These are phyloP conservation scores for Xiphorhynchus erythropygius DNA, from an alignment of 2,797 vertebrate genomes.

Conservation along the genomic window DNA sequence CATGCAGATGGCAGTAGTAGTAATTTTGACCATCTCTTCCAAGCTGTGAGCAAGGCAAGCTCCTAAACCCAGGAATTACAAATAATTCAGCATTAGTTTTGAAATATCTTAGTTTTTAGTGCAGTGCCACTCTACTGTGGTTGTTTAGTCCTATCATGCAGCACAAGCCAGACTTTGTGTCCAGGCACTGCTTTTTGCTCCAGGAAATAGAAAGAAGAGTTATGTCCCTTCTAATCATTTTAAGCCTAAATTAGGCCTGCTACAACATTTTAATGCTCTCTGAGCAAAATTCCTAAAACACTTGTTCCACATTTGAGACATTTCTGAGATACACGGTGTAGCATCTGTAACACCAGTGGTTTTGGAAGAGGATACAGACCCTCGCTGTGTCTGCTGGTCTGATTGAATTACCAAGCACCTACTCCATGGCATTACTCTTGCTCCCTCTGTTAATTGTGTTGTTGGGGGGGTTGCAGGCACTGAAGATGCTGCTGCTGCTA, in stretches of 20 bases:
- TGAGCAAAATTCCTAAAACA: neutral
- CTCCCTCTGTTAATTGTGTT: neutral
- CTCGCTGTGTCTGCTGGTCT: neutral
- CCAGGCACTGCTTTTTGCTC: neutral
- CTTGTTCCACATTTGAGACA: neutral
- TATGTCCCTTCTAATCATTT: neutral
- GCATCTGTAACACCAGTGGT: neutral
- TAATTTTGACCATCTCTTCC: neutral
- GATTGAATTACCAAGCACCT: neutral
- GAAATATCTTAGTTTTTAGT: neutral
- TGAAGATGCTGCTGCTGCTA: neutral
- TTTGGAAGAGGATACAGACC: neutral
- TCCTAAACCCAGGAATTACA: neutral
- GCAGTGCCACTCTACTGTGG: no score
- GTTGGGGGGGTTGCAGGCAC: neutral
- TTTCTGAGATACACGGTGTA: neutral
- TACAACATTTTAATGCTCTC: neutral
- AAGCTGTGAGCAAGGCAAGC: neutral
- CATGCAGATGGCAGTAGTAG: neutral
- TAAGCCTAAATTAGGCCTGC: neutral
- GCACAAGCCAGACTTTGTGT: neutral
- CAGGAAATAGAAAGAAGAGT: neutral
- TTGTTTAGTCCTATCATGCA: fast-evolving
- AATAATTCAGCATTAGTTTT: neutral
- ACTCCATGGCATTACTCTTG: neutral